These are phyloP conservation scores for Sarcophaga rosellei DNA, from an alignment of 2,888 invertebrate genomes.

Conservation along the genomic window DNA sequence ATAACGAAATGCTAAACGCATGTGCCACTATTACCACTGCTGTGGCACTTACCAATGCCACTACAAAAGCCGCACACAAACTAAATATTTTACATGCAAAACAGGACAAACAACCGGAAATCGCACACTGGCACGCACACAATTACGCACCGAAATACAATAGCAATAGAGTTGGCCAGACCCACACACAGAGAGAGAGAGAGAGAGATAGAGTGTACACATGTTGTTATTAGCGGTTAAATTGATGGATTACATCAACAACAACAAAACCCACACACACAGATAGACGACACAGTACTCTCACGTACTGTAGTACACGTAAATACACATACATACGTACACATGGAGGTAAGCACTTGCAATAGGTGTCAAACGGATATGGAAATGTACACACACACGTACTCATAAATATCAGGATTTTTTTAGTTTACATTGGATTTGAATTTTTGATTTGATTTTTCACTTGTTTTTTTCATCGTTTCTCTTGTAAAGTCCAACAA, in stretches of 20 bases:
- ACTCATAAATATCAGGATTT: not conserved
- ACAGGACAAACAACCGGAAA: conserved; percentile 19
- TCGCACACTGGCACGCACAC: conserved; percentile 32
- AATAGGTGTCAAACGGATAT: conserved; percentile 45
- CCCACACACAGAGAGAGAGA: not conserved
- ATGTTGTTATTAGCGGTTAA: conserved; percentile 42
- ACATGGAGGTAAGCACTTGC: not conserved
- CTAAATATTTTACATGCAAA: conserved; percentile 9
- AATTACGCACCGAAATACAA: not conserved
- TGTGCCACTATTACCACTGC: conserved; percentile 16
- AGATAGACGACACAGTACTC: not conserved
- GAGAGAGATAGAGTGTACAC: not conserved
- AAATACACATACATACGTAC: not conserved
- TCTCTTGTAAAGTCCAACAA: not conserved
- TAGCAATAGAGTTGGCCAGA: too few species aligned
- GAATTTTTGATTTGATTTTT: conserved; percentile 12
- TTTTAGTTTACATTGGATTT: conserved; percentile 27
- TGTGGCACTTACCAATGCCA: not conserved
- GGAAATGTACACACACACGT: conserved; percentile 9
- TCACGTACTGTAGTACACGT: too few species aligned
- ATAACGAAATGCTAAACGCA: conserved; percentile 61
- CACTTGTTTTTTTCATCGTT: conserved; percentile 7
- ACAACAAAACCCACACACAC: conserved; percentile 13
- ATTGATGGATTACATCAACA: conserved; percentile 54
- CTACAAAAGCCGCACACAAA: conserved; percentile 29